A percentile compares a stretch with the other conserved stretches of the same genome.
phyloP scores from a whole-genome alignment of 2,797 vertebrate species.

The Anniella stebbinsi region DNA sequence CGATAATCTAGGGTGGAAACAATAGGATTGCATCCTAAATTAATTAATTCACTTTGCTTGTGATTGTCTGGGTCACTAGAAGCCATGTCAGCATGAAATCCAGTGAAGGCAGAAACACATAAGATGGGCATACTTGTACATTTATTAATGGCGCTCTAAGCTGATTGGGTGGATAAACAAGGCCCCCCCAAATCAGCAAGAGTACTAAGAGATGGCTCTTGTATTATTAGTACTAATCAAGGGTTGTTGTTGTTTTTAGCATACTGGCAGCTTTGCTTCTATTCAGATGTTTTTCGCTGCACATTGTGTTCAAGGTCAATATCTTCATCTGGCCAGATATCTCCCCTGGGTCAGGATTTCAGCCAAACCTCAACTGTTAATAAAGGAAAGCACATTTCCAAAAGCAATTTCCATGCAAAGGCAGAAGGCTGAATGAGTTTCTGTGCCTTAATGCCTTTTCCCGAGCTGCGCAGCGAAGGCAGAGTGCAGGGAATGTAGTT shows the following conservation, averaged over 20 bases:
- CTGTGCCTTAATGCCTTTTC: conserved; percentile 21
- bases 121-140: not conserved
- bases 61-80: not conserved
- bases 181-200: not conserved
- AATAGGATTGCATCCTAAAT: no score
- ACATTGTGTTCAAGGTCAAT: not conserved
- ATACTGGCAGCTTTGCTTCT: not conserved
- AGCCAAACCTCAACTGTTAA: not conserved
- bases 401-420: conserved; percentile 24
- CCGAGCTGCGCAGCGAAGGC: not conserved
- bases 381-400: conserved; percentile 4
- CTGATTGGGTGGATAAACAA: not conserved
- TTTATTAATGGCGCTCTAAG: not conserved
- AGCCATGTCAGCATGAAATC: not conserved
- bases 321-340: conserved; percentile 15
- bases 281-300: not conserved
- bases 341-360: not conserved
- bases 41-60: no score
- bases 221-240: not conserved
- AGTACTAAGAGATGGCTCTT: not conserved
- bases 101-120: not conserved
- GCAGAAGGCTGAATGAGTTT: conserved; percentile 2
- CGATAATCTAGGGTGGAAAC: no score
- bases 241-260: not conserved
- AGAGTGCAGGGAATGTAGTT: not conserved